Conservation (phyloP, 2,888 invertebrate genomes). For the Onchidella celtica region DNA sequence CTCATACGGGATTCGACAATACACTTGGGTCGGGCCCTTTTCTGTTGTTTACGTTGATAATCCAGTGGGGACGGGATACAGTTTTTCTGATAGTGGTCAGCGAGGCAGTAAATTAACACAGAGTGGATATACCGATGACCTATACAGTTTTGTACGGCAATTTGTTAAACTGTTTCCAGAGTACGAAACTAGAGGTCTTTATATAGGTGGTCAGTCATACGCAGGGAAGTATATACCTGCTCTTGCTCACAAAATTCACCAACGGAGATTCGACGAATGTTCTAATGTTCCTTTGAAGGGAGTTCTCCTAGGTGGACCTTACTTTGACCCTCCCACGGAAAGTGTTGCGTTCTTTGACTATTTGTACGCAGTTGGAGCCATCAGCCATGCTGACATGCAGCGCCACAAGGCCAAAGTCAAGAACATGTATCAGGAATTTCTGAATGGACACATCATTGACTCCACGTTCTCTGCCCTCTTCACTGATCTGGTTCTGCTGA, state of each 20-base stretch:
- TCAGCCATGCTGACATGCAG: conserved; percentile 34
- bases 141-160: conserved; percentile 82
- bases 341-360: conserved; percentile 47
- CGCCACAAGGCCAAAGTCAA: conserved; percentile 33
- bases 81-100: conserved; percentile 85
- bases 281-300: conserved; percentile 70
- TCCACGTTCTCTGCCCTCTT: conserved; percentile 30
- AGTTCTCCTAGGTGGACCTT: conserved; percentile 77
- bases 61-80: conserved; percentile 89
- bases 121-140: conserved; percentile 33
- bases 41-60: conserved; percentile 83
- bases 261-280: conserved; percentile 57
- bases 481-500: conserved; percentile 34
- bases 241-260: conserved; percentile 80
- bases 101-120: conserved; percentile 34
- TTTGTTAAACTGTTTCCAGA: conserved; percentile 92
- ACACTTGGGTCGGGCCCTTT: conserved; percentile 44
- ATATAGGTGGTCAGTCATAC: conserved; percentile 87
- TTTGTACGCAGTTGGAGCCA: conserved; percentile 40
- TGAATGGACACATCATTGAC: background rate
- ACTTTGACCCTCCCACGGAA: conserved; percentile 75
- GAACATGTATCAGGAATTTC: conserved; percentile 37
- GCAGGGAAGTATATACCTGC: conserved; percentile 89
- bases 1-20: background rate
- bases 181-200: conserved; percentile 88